phyloP scores from a whole-genome alignment of 2,797 vertebrate genomes.

The Harpagifer antarcticus region DNA sequence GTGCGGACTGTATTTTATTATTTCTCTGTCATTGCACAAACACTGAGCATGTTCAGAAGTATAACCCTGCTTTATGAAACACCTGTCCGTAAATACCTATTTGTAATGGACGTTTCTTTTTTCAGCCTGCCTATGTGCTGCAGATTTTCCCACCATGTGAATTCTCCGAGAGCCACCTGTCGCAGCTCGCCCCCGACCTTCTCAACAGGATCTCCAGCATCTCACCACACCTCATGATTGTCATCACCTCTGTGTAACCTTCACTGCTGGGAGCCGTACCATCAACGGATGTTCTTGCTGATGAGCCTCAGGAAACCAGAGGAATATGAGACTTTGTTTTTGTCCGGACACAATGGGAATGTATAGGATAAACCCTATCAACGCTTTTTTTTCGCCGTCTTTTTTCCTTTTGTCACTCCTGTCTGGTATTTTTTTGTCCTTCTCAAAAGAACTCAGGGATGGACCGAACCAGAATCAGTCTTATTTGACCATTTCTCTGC shows the following conservation, averaged over 20 bases:
- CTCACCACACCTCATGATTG: constrained; percentile 99
- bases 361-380: constrained; percentile 57
- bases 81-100: background rate
- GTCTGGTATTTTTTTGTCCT: constrained; percentile 80
- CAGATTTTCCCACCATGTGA: constrained; percentile 99
- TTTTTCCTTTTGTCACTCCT: constrained; percentile 62
- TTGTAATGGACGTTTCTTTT: constrained; percentile 1
- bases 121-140: constrained; percentile 96
- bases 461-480: constrained; percentile 83
- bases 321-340: constrained; percentile 55
- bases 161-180: constrained; percentile 97
- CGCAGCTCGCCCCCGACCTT: constrained; percentile 96
- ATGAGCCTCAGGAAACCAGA: constrained; percentile 80
- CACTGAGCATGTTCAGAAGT: background rate
- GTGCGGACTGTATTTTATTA: background rate
- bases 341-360: constrained; percentile 65
- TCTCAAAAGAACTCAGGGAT: constrained; percentile 82
- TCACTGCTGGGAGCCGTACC: constrained; percentile 48
- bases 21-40: background rate
- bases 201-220: constrained; percentile 98
- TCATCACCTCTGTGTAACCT: constrained; percentile 97
- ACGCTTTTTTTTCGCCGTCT: constrained; percentile 28
- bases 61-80: background rate
- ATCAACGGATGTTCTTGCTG: constrained; percentile 53
- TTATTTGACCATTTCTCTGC: constrained; percentile 86